Evolutionary conservation across 2,888 invertebrate species (phyloP), one percentile per base, ranked within the genome.

Genomic region (Plemyria rubiginata): DNA sequence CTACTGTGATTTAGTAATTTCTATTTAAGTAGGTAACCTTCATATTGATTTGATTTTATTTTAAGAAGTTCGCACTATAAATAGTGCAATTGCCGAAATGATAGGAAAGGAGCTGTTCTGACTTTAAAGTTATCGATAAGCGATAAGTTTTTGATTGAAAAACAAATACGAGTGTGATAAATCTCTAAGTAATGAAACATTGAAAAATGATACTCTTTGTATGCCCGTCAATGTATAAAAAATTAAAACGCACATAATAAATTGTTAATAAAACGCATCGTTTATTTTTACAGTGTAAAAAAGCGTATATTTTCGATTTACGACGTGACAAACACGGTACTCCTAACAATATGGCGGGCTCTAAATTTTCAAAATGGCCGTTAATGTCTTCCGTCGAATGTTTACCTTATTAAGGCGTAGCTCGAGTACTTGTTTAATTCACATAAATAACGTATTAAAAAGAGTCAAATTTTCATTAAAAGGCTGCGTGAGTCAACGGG

Each of bases 381-480:
- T 86, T 79, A 86, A 86, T 65, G 84, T 85, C 83, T 72, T 70
- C 67, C 72, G 70, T 69, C 70, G 74, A 78, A 80, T 85, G 80
- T 85, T 85, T 84, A 82, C 86, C 83, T 83, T 85, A 86, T 85
- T 82, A 81, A 82, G 79, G 81, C 70, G 77, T 84, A 82, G 78
- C 80, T 74, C 74, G 79, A 80, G 84, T 81, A 80, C 85, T 83
- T 80, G 79, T 87, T 85, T 82, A 86, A 85, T 82, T 82, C 85
- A 82, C 82, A 87, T 86, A 86, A 86, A 87, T 85, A 82, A 84
- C 82, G 80, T 83, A 83, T 85, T 85, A 87, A 81, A 84, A 78
- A 82, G 83, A 84, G 81, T 87, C 85, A 84, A 88, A 87, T 85
- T 89, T 89, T 90, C 88, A 88, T 88, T 90, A 89, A 87, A 86